Percentiles rank a stretch among this genome's conserved stretches.
Evolutionary conservation across 2,113 vertebrate genomes (phyloP).

Genomic region (Oplegnathus fasciatus): DNA sequence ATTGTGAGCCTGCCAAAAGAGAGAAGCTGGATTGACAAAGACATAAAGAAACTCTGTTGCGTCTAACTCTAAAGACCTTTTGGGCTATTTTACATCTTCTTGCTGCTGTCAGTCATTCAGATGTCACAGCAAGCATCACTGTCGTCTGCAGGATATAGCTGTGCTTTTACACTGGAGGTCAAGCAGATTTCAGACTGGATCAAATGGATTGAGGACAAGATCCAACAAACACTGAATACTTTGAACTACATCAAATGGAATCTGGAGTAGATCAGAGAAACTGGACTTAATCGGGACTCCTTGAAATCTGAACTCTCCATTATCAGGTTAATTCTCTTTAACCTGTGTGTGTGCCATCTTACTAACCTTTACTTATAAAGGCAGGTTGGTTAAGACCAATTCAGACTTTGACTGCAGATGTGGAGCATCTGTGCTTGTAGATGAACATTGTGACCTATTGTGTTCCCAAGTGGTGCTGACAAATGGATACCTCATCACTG

Average conservation of each 20-base stretch:
- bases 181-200: conserved; percentile 45
- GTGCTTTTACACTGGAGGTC: conserved; percentile 41
- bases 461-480: conserved; percentile 48
- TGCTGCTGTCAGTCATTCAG: conserved; percentile 18
- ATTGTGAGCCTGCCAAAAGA: conserved; percentile 1
- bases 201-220: conserved; percentile 27
- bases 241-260: conserved; percentile 10
- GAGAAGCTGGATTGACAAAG: conserved; percentile 9
- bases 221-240: conserved; percentile 18
- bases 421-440: neutral
- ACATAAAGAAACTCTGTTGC: conserved; percentile 17
- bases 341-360: neutral
- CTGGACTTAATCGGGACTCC: conserved; percentile 11
- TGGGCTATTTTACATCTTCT: conserved; percentile 35
- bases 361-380: neutral
- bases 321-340: conserved; percentile 4
- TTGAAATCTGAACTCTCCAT: neutral
- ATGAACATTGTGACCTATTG: conserved; percentile 35
- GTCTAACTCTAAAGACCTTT: conserved; percentile 46
- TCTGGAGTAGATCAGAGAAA: neutral
- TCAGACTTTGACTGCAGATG: conserved; percentile 5
- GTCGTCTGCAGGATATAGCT: conserved; percentile 12
- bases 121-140: neutral
- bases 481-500: conserved; percentile 66
- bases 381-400: neutral